phyloP scores from a whole-genome alignment of 2,888 invertebrate species.

The Teleiodes luculella region DNA sequence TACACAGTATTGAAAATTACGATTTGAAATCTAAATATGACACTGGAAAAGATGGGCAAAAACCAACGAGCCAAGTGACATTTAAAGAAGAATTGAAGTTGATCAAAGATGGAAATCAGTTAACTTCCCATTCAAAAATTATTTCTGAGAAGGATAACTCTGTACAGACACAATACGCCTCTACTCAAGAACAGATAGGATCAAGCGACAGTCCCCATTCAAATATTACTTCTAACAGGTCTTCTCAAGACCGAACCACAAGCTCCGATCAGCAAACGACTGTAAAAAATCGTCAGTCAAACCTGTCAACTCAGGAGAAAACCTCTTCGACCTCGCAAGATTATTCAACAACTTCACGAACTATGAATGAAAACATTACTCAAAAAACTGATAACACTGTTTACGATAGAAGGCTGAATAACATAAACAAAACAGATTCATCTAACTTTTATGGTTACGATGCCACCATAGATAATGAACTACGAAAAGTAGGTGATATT shows the following conservation, averaged over 20 bases:
- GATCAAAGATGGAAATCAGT: constrained; percentile 64
- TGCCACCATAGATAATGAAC: constrained; percentile 63
- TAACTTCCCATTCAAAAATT: constrained; percentile 56
- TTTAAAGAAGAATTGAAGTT: constrained; percentile 63
- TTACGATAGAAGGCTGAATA: constrained; percentile 41
- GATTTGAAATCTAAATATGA: constrained; percentile 78
- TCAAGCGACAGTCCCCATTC: constrained; percentile 21
- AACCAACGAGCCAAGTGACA: constrained; percentile 59
- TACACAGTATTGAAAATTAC: constrained; percentile 72
- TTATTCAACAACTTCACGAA: constrained; percentile 25
- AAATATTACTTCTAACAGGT: constrained; percentile 15
- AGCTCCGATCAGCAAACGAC: constrained; percentile 1
- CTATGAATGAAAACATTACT: constrained; percentile 33
- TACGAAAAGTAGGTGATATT: constrained; percentile 66
- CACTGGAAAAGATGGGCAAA: constrained; percentile 72
- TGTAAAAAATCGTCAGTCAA: constrained; percentile 10
- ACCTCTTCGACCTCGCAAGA: constrained; percentile 17
- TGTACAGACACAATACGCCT: constrained; percentile 55
- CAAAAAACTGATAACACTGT: constrained; percentile 40
- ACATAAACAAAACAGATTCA: constrained; percentile 60
- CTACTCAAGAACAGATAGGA: constrained; percentile 47
- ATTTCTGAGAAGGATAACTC: constrained; percentile 62
- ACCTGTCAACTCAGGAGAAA: constrained; percentile 10
- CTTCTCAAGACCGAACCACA: constrained; percentile 17
- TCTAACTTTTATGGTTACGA: constrained; percentile 72